Evolutionary conservation across 1,140 invertebrate species (phyloP).

Genomic region (Venturia canescens): DNA sequence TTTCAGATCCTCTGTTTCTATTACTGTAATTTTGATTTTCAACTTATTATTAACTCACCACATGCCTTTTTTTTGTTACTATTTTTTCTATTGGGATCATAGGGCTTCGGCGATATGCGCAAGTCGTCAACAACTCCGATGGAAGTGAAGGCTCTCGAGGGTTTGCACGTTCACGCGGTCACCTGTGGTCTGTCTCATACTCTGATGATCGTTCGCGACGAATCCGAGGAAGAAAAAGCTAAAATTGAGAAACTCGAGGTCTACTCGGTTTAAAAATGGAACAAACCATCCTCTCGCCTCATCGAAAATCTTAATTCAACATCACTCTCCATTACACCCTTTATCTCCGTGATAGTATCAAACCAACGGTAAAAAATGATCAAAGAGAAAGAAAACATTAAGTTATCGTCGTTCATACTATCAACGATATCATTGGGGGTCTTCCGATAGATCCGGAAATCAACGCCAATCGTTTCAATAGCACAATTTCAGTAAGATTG

Average conservation of each 20-base stretch:
- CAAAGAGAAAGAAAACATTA: not conserved
- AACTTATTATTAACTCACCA: too few relatives aligned
- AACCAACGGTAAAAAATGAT: not conserved
- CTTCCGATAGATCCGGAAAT: too few relatives aligned
- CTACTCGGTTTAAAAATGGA: constrained; percentile 74
- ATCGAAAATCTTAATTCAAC: not conserved
- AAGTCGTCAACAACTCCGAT: constrained; percentile 93
- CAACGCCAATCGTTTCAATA: too few relatives aligned
- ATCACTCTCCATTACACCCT: not conserved
- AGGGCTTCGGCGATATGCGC: constrained; percentile 92
- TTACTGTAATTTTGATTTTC: too few relatives aligned
- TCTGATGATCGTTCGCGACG: constrained; percentile 83
- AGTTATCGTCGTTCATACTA: not conserved
- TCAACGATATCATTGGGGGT: not conserved
- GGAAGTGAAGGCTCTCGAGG: constrained; percentile 90
- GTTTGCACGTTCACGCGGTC: constrained; percentile 87
- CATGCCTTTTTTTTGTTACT: too few relatives aligned
- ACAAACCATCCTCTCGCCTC: constrained; percentile 27
- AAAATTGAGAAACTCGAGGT: constrained; percentile 81
- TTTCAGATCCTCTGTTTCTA: too few relatives aligned
- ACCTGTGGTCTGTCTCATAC: constrained; percentile 92
- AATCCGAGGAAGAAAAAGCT: constrained; percentile 82
- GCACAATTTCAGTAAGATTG: too few relatives aligned
- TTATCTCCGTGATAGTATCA: not conserved
- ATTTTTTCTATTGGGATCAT: constrained; percentile 45